A percentile compares a stretch with the other conserved stretches of the same genome.
Evolutionary conservation across 2,797 vertebrate species (phyloP).

Genomic region (Furcifer pardalis): DNA sequence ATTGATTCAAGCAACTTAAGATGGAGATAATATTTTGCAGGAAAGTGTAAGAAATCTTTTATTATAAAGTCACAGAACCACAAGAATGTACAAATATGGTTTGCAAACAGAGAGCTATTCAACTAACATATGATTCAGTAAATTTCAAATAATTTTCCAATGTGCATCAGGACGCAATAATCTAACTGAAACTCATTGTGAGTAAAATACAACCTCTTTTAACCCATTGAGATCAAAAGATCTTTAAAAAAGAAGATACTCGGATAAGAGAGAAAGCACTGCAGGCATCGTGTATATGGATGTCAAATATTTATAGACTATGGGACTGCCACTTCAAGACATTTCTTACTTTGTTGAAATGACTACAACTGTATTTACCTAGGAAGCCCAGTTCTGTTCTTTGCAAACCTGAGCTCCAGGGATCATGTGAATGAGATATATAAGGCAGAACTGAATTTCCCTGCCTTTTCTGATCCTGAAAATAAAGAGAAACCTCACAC

Average conservation of each 20-base stretch:
- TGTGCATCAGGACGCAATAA: background rate
- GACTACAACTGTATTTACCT: background rate
- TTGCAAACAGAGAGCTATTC: background rate
- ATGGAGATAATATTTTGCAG: background rate
- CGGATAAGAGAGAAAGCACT: no score
- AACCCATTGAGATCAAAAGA: background rate
- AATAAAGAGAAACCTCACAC: background rate
- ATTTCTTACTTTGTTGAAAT: background rate
- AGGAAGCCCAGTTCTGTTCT: background rate
- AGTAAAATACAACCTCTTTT: background rate
- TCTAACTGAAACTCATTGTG: background rate
- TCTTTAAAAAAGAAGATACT: background rate
- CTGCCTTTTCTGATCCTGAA: background rate
- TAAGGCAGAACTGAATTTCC: background rate
- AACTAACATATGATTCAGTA: background rate
- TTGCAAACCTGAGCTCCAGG: background rate
- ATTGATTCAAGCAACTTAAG: constrained; percentile 14
- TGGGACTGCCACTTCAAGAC: background rate
- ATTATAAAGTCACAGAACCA: background rate
- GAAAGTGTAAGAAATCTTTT: background rate
- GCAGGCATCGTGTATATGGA: background rate
- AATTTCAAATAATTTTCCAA: background rate
- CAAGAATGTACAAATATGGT: background rate
- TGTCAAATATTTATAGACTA: background rate
- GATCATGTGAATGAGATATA: background rate